Evolutionary conservation across 2,113 vertebrate species (phyloP).

Genomic region (Condylura cristata): DNA sequence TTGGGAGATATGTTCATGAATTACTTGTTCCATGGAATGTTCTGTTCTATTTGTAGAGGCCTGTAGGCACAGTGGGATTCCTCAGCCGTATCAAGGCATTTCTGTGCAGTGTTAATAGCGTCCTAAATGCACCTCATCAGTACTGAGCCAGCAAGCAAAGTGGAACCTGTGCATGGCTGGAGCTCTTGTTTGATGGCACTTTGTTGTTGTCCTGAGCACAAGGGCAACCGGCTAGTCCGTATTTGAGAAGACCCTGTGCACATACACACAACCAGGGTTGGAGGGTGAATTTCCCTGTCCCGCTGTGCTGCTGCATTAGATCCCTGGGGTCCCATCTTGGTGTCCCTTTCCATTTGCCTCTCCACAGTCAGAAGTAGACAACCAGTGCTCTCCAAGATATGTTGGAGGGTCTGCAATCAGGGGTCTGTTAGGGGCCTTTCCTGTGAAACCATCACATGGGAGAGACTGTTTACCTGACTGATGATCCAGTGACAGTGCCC

Average conservation of each 20-base stretch:
- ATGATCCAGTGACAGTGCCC: too few species aligned
- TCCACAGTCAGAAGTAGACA: too few species aligned
- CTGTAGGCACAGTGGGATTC: not conserved
- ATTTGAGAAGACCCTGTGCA: too few species aligned
- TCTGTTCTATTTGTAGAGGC: not conserved
- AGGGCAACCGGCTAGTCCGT: not conserved
- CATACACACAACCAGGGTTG: too few species aligned
- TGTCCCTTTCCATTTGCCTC: too few species aligned
- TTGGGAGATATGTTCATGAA: rapidly evolving
- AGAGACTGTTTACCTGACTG: not conserved
- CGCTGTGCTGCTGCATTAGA: rapidly evolving
- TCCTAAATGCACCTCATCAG: rapidly evolving
- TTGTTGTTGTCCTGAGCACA: too few species aligned
- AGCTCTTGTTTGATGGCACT: not conserved
- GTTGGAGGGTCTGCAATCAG: not conserved
- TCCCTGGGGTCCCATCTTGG: not conserved
- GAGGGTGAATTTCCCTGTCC: rapidly evolving
- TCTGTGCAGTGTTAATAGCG: rapidly evolving
- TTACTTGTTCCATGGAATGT: rapidly evolving
- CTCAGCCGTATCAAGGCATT: rapidly evolving
- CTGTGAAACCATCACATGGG: not conserved
- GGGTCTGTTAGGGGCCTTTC: not conserved
- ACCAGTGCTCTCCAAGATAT: not conserved
- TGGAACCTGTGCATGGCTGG: not conserved
- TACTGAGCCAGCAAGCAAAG: rapidly evolving